These are phyloP conservation scores for Diphyllodes magnificus DNA, from an alignment of 2,113 vertebrate genomes.

Conservation along the genomic window DNA sequence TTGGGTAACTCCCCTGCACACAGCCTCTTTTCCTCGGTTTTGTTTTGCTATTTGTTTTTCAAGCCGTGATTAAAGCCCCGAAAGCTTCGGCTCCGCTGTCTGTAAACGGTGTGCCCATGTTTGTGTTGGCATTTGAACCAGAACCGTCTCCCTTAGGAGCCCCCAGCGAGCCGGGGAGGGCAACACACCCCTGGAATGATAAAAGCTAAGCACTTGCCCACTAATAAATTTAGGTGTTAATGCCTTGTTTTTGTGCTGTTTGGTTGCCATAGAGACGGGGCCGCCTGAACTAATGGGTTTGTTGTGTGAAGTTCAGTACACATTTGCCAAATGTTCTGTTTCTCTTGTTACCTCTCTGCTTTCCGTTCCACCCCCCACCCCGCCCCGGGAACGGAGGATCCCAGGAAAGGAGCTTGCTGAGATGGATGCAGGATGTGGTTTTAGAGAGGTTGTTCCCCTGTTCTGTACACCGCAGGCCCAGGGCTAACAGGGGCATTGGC, in stretches of 20 bases:
- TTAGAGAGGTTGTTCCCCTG: neutral
- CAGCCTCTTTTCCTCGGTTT: neutral
- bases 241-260: slow-evolving; percentile 53
- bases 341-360: neutral
- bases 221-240: slow-evolving; percentile 32
- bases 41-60: neutral
- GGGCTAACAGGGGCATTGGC: neutral
- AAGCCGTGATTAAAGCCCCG: neutral
- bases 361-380: neutral
- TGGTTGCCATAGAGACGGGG: slow-evolving; percentile 61
- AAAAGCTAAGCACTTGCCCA: neutral
- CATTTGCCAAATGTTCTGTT: slow-evolving; percentile 28
- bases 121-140: slow-evolving; percentile 10
- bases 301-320: slow-evolving; percentile 39
- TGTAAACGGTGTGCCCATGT: neutral
- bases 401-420: neutral
- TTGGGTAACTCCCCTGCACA: neutral
- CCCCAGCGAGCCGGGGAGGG: neutral
- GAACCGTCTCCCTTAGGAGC: neutral
- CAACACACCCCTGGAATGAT: neutral
- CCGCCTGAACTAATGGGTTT: slow-evolving; percentile 40
- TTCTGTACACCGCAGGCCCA: neutral
- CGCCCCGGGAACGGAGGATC: neutral
- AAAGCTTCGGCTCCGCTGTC: neutral
- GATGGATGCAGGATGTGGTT: neutral